phyloP scores from a whole-genome alignment of 2,888 invertebrate genomes.

The Volucella zonaria region DNA sequence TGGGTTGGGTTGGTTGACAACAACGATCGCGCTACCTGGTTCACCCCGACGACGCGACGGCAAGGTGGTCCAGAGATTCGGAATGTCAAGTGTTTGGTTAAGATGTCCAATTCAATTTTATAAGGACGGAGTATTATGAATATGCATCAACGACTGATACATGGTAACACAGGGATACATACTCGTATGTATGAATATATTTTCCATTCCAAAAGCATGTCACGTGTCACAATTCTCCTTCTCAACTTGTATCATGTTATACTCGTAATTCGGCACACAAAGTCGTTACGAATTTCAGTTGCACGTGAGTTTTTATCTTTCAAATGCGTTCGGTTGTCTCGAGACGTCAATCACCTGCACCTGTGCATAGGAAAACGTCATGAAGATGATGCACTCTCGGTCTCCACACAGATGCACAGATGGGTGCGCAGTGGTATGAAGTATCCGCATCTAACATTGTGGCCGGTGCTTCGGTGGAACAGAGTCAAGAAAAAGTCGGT shows the following conservation, averaged over 20 bases:
- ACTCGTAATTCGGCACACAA: slow-evolving; percentile 48
- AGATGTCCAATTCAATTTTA: slow-evolving; percentile 53
- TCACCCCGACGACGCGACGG: background rate
- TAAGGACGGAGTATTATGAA: slow-evolving; percentile 49
- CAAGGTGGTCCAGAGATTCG: slow-evolving; percentile 63
- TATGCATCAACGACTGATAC: slow-evolving; percentile 59
- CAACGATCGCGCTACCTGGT: slow-evolving; percentile 7
- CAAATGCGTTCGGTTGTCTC: slow-evolving; percentile 15
- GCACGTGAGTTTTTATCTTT: slow-evolving; percentile 24
- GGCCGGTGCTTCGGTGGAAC: background rate
- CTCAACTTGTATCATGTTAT: slow-evolving; percentile 5
- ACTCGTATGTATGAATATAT: slow-evolving; percentile 23
- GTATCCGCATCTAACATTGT: too few species aligned
- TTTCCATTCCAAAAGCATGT: slow-evolving; percentile 56
- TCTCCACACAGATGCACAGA: slow-evolving; percentile 15
- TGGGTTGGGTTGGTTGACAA: slow-evolving; percentile 6
- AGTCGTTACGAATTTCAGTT: slow-evolving; percentile 39
- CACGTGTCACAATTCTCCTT: slow-evolving; percentile 64
- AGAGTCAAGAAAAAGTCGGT: slow-evolving; percentile 24
- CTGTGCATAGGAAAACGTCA: slow-evolving; percentile 62
- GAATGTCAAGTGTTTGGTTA: slow-evolving; percentile 67
- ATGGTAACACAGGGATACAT: background rate
- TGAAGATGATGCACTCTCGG: slow-evolving; percentile 50
- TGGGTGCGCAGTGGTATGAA: slow-evolving; percentile 32
- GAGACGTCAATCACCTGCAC: slow-evolving; percentile 69